Percentiles rank a stretch among this genome's conserved stretches.
phyloP scores from a whole-genome alignment of 2,113 vertebrate species.

The Rousettus leschenaultii region DNA sequence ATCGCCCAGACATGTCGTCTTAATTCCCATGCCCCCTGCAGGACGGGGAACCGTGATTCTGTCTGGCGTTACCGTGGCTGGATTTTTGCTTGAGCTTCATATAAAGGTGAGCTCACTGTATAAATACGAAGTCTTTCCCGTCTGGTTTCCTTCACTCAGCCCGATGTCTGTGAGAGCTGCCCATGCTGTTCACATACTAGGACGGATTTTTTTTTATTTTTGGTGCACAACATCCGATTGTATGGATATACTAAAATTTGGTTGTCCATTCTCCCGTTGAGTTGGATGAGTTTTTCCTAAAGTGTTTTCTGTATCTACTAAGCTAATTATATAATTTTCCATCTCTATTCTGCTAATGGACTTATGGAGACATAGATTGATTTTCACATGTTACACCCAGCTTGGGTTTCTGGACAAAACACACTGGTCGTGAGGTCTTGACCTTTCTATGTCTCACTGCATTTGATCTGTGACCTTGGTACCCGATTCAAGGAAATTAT shows the following conservation, averaged over 20 bases:
- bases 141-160: not conserved
- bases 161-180: rapidly evolving
- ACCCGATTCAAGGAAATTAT: not conserved
- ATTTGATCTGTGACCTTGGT: not conserved
- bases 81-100: not conserved
- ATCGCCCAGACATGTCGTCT: too few species aligned
- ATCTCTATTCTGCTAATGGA: not conserved
- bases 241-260: not conserved
- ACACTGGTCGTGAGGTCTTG: too few species aligned
- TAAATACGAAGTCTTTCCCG: not conserved
- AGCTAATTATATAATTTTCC: too few species aligned
- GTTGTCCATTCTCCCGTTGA: rapidly evolving
- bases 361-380: not conserved
- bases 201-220: not conserved
- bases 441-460: not conserved
- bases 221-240: rapidly evolving
- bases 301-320: too few species aligned
- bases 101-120: not conserved
- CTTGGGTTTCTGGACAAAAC: not conserved
- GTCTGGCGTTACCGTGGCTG: too few species aligned
- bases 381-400: not conserved
- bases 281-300: not conserved
- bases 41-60: rapidly evolving
- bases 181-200: rapidly evolving
- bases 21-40: not conserved